Base-by-base conservation (phyloP, 2,888 invertebrate species). In the Leucophora obtusa region DNA sequence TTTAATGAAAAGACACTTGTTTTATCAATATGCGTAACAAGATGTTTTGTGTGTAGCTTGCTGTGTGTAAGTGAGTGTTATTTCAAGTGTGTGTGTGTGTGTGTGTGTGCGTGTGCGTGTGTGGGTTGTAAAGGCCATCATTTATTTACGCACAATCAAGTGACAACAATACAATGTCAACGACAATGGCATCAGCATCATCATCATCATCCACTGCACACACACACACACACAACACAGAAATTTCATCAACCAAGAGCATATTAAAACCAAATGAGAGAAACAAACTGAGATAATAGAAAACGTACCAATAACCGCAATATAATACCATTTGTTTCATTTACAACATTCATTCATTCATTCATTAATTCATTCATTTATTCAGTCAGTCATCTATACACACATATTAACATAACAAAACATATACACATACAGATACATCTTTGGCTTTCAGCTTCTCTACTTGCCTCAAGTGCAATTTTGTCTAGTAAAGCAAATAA, bases 401-500 rank as follows among this genome's bases (percentile, higher is more conserved):
- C 11, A 47, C 21, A 58, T 0, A 43, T 43, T 14, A 2, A 43
- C 35, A 35, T 35, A 35, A 15, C 21, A 33, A 33, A 4, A 2
- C 24, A 71, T n/a, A 70, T 63, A 68, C 18, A 51, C 17, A 38
- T n/a, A 53, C 53, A 70, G 43, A 43, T 65, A 65, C 58, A 58
- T 56, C 28, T 28, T 58, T 17, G n/a, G 17, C 50, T 76, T 81
- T 60, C 15, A 53, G 50, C 71, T 68, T 21, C 17, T 53, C 56
- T 21, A 15, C 66, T 33, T 58, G 53, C 71, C 82, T 50, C 58
- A 70, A 75, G 72, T 69, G 71, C 72, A 82, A 78, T 80, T 82
- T 83, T 73, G 59, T 79, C 70, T 74, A 72, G 63, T 60, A 71
- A 65, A 79, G 79, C 82, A 83, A 84, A 83, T 83, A 83, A 83